phyloP scores from a whole-genome alignment of 2,888 invertebrate genomes.

The Diarsia rubi region DNA sequence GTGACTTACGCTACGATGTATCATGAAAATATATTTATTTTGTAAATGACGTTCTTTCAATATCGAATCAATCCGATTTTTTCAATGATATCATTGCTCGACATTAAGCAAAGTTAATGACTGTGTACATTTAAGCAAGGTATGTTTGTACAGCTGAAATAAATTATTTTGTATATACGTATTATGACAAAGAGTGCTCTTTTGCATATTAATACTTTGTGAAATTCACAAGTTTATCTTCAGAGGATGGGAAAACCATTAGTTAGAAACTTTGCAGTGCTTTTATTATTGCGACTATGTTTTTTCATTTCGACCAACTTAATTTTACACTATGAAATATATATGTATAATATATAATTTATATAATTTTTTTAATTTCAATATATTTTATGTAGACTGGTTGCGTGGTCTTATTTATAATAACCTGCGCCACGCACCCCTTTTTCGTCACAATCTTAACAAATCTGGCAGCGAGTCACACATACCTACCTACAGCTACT shows the following conservation, averaged over 20 bases:
- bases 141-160: constrained; percentile 33
- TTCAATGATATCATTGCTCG: constrained; percentile 36
- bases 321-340: not conserved
- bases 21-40: constrained; percentile 4
- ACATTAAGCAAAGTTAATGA: constrained; percentile 48
- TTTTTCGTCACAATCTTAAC: too few relatives aligned
- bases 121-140: constrained; percentile 8
- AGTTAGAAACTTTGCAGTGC: not conserved
- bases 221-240: not conserved
- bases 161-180: not conserved
- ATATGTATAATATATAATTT: too few relatives aligned
- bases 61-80: constrained; percentile 12
- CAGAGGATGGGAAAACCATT: not conserved
- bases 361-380: too few relatives aligned
- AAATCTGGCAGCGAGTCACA: not conserved
- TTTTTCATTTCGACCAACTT: not conserved
- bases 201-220: not conserved
- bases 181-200: constrained; percentile 24
- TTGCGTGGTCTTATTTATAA: too few relatives aligned
- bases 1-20: not conserved
- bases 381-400: too few relatives aligned
- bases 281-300: not conserved
- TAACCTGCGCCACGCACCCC: too few relatives aligned
- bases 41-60: constrained; percentile 8
- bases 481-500: too few relatives aligned